Base-by-base conservation (phyloP, 2,113 vertebrate genomes). In the Oreochromis spilurus region DNA sequence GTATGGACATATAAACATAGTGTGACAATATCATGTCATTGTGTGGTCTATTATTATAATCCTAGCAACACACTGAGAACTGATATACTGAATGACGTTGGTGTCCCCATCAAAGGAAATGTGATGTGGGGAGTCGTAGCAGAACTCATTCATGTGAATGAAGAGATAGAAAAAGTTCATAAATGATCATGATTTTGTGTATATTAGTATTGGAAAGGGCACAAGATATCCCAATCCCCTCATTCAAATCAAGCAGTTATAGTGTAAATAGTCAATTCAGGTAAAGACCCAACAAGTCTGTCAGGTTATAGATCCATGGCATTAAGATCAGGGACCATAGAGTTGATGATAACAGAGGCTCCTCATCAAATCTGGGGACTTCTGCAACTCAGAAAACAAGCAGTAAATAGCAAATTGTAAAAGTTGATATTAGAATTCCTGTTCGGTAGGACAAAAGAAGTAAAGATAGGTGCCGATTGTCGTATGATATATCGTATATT, bases 21-120 rank as follows among this genome's bases (percentile, higher is more conserved):
- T 26, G 21, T 75, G n/a, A 29, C 12, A 2, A 16, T 45, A 43
- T 62, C 58, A 11, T 36, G 58, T 62, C 3, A 34, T 0, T n/a
- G 58, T 62, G 21, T 72, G 29, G 57, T 72, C 40, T 62, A 62
- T 62, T 62, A 17, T 72, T 21, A 72, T 45, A 72, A 72, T 6
- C 43, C 70, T 11, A 31, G 70, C 34, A 67, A 67, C 19, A 67
- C 62, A 21, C 19, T 3, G 6, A 62, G 58, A 62, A 62, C 58
- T n/a, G 17, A 62, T 40, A 21, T 13, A 40, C 11, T 67, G 11
- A 65, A 38, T 65, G 31, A 38, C 5, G 17, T 67, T 38, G 62
- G 34, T 65, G 34, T 36, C 17, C 0, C 62, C 19, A 67, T 38
- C 65, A 72, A 14, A 72, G 38, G 67, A 21, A 24, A 45, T 45